phyloP scores from a whole-genome alignment of 92 coral and sea anemone species.

The Epizoanthus illoricatus region DNA sequence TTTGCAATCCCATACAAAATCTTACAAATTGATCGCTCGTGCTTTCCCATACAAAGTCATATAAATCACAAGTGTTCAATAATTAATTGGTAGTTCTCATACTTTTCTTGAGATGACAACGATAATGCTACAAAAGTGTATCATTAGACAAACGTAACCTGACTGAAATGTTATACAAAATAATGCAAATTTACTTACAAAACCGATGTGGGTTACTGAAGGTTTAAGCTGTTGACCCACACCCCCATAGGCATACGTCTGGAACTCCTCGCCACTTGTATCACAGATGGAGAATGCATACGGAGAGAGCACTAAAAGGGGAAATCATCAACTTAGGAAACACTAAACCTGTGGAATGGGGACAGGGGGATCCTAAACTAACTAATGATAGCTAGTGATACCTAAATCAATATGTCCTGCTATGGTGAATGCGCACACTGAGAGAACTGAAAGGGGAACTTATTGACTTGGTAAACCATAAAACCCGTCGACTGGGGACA shows the following conservation, averaged over 20 bases:
- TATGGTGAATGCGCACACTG: slow-evolving; percentile 87
- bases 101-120: background rate
- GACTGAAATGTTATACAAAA: too few species aligned
- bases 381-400: background rate
- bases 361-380: background rate
- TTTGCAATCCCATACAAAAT: too few species aligned
- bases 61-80: too few species aligned
- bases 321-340: background rate
- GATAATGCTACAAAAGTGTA: background rate
- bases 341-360: background rate
- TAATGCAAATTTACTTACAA: slow-evolving; percentile 63
- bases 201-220: slow-evolving; percentile 50
- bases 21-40: too few species aligned
- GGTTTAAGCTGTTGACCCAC: slow-evolving; percentile 80
- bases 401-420: background rate
- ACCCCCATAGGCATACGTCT: slow-evolving; percentile 78
- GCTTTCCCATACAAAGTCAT: too few species aligned
- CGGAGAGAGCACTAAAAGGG: slow-evolving; percentile 78
- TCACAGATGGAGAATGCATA: slow-evolving; percentile 94
- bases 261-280: slow-evolving; percentile 71
- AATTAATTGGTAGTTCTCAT: too few species aligned
- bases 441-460: slow-evolving; percentile 61
- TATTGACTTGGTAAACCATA: background rate
- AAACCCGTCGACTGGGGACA: background rate
- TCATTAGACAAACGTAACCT: background rate